Evolutionary conservation across 2,113 vertebrate species (phyloP), one percentile per base, ranked within the genome.

Genomic region (Cynoglossus semilaevis): DNA sequence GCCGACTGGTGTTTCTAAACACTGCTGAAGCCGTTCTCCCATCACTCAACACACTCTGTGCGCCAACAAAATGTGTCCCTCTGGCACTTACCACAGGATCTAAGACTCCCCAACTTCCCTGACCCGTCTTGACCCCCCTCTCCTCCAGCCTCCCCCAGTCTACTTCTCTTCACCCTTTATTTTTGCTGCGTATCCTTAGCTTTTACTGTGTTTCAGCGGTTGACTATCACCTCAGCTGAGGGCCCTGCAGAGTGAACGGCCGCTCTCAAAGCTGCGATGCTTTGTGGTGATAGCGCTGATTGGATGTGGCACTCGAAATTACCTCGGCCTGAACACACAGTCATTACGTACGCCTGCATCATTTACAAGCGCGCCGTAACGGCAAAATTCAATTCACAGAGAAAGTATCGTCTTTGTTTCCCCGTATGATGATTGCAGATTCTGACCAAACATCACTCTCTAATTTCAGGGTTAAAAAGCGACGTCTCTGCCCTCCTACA

Each of bases 1-100:
- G 70, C 71, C 80, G 85, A 80, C 82, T 81, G 81, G 78, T 84
- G 82, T 86, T 84, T 89, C 87, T 88, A 85, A 84, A 86, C 89
- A 85, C 76, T 76, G 81, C 85, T 73, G 77, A 73, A 84, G 87
- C 77, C 78, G 81, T 84, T 70, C 85, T 83, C 74, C 85, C 84
- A 86, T 87, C 87, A 88, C 85, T 87, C 86, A 85, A 77, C 82
- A 72, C 79, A 80, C 77, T 61, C 76, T 41, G 78, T 76, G 84
- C 79, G 84, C 81, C 82, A 84, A 59, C 72, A 62, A 84, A 84
- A 85, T 69, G 77, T 78, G 80, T 85, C 81, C 83, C 82, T 79
- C 78, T 83, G 83, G 81, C 82, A 84, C 77, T 85, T 61, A 87
- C 81, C 77, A 63, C 81, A 81, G 70, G 75, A 87, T 84, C 62